Evolutionary conservation across 2,113 vertebrate species (phyloP), one percentile per base, ranked within the genome.

Genomic region (Myotis yumanensis): DNA sequence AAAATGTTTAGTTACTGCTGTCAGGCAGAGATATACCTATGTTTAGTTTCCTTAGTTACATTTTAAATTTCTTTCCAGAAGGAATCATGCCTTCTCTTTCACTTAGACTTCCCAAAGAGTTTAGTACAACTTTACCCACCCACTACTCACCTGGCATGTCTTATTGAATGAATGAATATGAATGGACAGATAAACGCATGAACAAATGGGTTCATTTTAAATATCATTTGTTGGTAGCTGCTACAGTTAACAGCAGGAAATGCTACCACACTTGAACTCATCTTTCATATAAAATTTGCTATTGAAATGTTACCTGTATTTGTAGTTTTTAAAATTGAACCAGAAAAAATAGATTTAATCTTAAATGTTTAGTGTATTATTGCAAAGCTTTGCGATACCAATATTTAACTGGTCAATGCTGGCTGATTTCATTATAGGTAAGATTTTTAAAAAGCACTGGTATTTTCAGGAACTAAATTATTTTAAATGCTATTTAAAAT

Each of bases 221-320:
- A 68, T 68, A 32, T 32, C 30, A 52, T 54, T 35, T 46, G 7
- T 73, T n/a, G 51, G 37, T 66, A 83, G 16, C 15, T 91, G 30
- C 79, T 48, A 57, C 1, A 85, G 57, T 90, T 51, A 82, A 76
- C 23, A 80, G 6, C 52, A 77, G 28, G n/a, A 77, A 86, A 86
- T 96, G 15, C 17, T 62, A 75, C 32, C 16, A 62, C n/a, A 89
- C 12, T 30, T 64, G 62, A 64, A 64, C 62, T 64, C 25, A 64
- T 91, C 77, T 66, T 91, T 87, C 57, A 77, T 85, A 75, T 5
- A 57, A 73, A 87, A 48, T 71, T 85, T 80, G 15, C 86, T 84
- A 23, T 81, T 52, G 81, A 88, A 91, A 89, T 72, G 6, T 86
- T 54, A 16, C 37, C 81, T 84, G 17, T 62, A 73, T 57, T 71